These are phyloP conservation scores for Synergus umbraculus DNA, from an alignment of 2,888 invertebrate genomes.

Conservation along the genomic window DNA sequence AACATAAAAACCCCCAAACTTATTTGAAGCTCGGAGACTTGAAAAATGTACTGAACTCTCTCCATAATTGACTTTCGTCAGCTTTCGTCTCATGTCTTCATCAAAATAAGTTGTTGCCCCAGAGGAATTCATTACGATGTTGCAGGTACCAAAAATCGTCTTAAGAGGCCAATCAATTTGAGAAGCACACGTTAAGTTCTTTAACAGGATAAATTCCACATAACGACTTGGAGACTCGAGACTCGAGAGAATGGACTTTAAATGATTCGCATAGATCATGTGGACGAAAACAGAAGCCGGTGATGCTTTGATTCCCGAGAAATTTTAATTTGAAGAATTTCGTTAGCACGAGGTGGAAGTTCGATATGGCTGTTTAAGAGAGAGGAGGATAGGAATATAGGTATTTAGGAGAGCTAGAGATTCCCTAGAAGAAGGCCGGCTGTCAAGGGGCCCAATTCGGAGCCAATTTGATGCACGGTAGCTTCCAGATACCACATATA, in stretches of 20 bases:
- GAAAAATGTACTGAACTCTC: neutral
- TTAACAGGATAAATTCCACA: constrained; percentile 18
- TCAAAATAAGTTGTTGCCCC: constrained; percentile 33
- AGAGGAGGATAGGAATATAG: neutral
- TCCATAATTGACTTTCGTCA: constrained; percentile 7
- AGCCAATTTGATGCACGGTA: constrained; percentile 73
- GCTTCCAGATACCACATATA: constrained; percentile 62
- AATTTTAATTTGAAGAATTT: constrained; percentile 41
- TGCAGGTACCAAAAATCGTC: constrained; percentile 29
- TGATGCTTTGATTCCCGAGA: constrained; percentile 29
- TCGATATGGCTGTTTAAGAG: neutral
- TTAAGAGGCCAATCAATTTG: constrained; percentile 38
- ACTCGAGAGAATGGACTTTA: neutral
- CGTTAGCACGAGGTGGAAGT: constrained; percentile 4
- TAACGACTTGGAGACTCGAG: constrained; percentile 7
- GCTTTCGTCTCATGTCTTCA: constrained; percentile 27
- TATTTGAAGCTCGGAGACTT: too few relatives aligned
- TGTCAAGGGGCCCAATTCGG: constrained; percentile 61
- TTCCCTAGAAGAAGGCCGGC: constrained; percentile 29
- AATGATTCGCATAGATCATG: constrained; percentile 28
- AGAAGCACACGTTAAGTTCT: constrained; percentile 33
- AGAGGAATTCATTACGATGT: constrained; percentile 29
- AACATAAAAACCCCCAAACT: too few relatives aligned
- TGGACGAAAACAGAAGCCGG: constrained; percentile 23
- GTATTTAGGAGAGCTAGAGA: neutral